A percentile compares a stretch with the other conserved stretches of the same genome.
These are phyloP conservation scores for Galerucella nymphaeae DNA, from an alignment of 2,888 invertebrate genomes.

Conservation along the genomic window DNA sequence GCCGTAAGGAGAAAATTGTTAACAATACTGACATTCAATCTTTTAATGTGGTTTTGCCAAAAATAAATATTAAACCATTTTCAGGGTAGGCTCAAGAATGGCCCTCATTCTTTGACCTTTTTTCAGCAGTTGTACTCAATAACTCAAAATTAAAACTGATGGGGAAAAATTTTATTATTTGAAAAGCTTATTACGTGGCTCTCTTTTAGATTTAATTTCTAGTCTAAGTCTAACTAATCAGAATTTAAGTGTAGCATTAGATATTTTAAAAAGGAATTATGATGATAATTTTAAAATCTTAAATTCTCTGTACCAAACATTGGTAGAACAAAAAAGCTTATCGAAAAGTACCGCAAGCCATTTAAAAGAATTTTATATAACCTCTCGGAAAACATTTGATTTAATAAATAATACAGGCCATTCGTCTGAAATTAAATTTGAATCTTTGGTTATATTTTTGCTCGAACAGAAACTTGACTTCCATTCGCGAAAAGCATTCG, in stretches of 20 bases:
- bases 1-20: too few relatives aligned
- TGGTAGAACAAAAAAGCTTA: background rate
- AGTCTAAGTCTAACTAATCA: background rate
- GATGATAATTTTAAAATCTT: background rate
- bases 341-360: background rate
- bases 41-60: too few relatives aligned
- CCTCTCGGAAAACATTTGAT: background rate
- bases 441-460: background rate
- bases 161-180: background rate
- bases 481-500: background rate
- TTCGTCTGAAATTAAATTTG: background rate
- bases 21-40: too few relatives aligned
- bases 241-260: background rate
- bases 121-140: background rate
- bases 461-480: background rate
- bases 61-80: too few relatives aligned
- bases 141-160: background rate
- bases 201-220: background rate
- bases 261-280: background rate
- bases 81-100: background rate
- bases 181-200: background rate
- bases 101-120: background rate
- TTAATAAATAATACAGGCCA: background rate
- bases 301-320: background rate
- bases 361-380: background rate